Base-by-base conservation (phyloP, 2,797 vertebrate species). In the Silurus lanzhouensis region DNA sequence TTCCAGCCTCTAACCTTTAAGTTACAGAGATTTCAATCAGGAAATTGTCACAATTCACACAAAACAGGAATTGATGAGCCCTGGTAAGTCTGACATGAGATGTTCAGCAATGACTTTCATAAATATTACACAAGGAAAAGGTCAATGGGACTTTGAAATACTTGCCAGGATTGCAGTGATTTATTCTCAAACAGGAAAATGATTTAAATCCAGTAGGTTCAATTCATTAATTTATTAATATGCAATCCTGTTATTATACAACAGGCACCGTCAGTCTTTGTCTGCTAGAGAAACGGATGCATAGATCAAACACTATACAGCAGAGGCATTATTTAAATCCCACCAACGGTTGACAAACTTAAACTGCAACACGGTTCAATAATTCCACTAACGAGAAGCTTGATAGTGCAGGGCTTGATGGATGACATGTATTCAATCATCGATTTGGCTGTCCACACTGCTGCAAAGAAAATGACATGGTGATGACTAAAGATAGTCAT, bases 261-360 rank as follows among this genome's bases (percentile, higher is more conserved):
- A 25, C 25, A 22, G 17, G 70, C 19, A 0, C 60, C 0, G 17
- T 75, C 70, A 38, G 25, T 44, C 79, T 75, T 74, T 8, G 14
- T 64, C 72, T 22, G 6, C 31, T 55, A 0, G 4, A 84, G 83
- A 85, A 89, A 83, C 31, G 46, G 71, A 83, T 17, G 52, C 87
- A 83, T 89, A 85, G 88, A 92, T 91, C 88, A 92, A 82, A 85
- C 79, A 57, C 52, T 14, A 71, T 74, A 38, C 75, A 8, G 52
- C 46, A 84, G 46, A 81, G 74, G 70, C 6, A 74, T 88, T 85
- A 81, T 87, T 89, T 70, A 89, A 67, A 87, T 76, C 27, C 85
- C 25, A 86, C 89, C 89, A 86, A 91, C 78, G 85, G 91, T 91
- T 93, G 91, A 92, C 91, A 90, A 91, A 92, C 90, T 90, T 86